Base-by-base conservation (phyloP, 2,888 invertebrate species). In the Lepidochrysops patricia region DNA sequence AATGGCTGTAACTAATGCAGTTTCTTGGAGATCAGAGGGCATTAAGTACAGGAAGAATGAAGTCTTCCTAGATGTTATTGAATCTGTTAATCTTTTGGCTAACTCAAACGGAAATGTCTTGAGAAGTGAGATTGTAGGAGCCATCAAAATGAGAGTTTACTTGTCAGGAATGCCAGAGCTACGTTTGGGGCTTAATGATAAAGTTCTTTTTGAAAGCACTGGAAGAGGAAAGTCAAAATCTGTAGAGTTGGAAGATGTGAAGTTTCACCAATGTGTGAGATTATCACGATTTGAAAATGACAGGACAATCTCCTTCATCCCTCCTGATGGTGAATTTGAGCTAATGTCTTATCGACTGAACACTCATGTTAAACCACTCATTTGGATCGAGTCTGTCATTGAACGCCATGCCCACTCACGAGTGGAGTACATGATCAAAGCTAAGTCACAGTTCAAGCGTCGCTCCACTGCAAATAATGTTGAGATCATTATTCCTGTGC, bases 381-480 rank as follows among this genome's bases (percentile, higher is more conserved):
- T 99, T 75, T 99, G 99, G 99, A 98, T 99, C 63, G 99, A 99
- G 81, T 98, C 98, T 4, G 97, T 98, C 1, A 98, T 99, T 74
- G 99, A 99, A 78, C 92, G 98, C 23, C 98, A 99, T 85, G 97
- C 96, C 9, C 98, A 99, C 82, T 98, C 98, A 61, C 91, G 99
- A 66, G 98, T 99, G 7, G 99, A 99, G 75, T 99, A 98, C 80
- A 99, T 99, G 98, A 97, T 99, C 61, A 99, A 99, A 87, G 99
- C 99, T 0, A 97, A 98, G 82, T 98, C 98, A 29, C 99, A 99
- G 82, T 99, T 99, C 82, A 99, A 99, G 78, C 91, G 98, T 34
- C 92, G 98, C 56, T 98, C 98, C 0, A 99, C 98, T 0, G 99
- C 99, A 0, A 99, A 99, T 78, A 98, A 99, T 88, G 99, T 99